Evolutionary conservation across 2,797 vertebrate species (phyloP).

Genomic region (Rhinoraja longicauda): DNA sequence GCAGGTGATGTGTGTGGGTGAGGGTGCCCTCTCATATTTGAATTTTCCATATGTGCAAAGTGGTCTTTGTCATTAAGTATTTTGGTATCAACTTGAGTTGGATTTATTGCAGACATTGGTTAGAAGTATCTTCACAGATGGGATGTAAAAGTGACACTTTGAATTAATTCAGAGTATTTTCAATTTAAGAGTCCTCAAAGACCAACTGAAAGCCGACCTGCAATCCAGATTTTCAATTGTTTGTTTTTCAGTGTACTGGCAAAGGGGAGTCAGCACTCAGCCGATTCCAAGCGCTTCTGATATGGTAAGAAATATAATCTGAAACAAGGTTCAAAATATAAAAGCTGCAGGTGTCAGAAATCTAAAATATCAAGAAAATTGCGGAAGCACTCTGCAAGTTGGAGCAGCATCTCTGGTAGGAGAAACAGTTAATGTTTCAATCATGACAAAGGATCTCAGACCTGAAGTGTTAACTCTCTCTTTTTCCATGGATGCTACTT

Average conservation of each 20-base stretch:
- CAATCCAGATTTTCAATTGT: not conserved
- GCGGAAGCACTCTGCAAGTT: no score
- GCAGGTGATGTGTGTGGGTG: no score
- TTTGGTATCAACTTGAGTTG: not conserved
- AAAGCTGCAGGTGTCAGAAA: no score
- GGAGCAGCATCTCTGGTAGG: no score
- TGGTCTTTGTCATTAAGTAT: not conserved
- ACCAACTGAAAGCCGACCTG: not conserved
- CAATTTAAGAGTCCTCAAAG: not conserved
- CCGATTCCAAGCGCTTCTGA: constrained; percentile 44
- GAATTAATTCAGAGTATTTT: not conserved
- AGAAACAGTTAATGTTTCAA: no score
- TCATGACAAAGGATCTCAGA: no score
- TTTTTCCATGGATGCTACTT: no score
- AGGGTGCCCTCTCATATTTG: no score
- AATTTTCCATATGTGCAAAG: not conserved
- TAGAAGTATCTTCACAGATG: not conserved
- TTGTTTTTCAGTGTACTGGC: constrained; percentile 44
- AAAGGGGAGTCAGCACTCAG: constrained; percentile 46
- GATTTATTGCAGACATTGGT: not conserved
- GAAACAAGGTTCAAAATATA: no score
- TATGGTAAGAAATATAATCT: constrained; percentile 45
- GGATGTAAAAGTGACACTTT: not conserved
- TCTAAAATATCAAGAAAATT: no score
- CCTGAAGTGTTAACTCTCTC: no score